Base-by-base conservation (phyloP, 2,113 vertebrate species). In the Atrichornis clamosus region DNA sequence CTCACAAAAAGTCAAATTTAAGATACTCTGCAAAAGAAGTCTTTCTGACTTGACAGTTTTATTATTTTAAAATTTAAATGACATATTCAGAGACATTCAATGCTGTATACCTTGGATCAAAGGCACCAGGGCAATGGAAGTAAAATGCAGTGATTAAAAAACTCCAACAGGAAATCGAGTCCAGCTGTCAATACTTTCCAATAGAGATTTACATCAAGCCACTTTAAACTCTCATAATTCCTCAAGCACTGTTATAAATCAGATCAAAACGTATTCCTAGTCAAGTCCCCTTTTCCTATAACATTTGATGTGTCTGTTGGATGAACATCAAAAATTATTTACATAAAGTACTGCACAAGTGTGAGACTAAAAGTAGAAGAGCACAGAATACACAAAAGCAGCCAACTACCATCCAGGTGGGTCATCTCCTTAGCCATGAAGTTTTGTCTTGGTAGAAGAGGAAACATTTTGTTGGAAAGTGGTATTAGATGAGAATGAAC, bases 121-220 rank as follows among this genome's bases (percentile, higher is more conserved):
- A 95, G 42, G 41, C 77, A 80, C 30, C 23, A 89, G 39, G 56
- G 52, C 77, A 89, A 35, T 15, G 41, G 80, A 87, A 92, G 52
- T 37, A 67, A 87, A 96, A 93, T 68, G 55, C 21, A 39, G 58
- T 49, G 63, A 77, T 80, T 83, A 62, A 70, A 90, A 78, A 50
- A 13, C 0, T 37, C 14, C 64, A 87, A 24, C 7, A 56, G 47
- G 90, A 95, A 91, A 69, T 56, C 13, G 14, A 76, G 60, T 27
- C 78, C 78, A 80, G 65, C 82, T 95, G 89, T 69, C 91, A 74
- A 93, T 96, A 94, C 30, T 72, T 95, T 93, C 88, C 93, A 90
- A 69, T 46, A 55, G 20, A 84, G 42, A 94, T 90, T 94, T 95
- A 75, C 73, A 94, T 95, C 84, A 95, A 95, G 27, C 41, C 80